These are phyloP conservation scores for Choloepus hoffmanni DNA, from an alignment of 2,113 vertebrate species.

Conservation along the genomic window DNA sequence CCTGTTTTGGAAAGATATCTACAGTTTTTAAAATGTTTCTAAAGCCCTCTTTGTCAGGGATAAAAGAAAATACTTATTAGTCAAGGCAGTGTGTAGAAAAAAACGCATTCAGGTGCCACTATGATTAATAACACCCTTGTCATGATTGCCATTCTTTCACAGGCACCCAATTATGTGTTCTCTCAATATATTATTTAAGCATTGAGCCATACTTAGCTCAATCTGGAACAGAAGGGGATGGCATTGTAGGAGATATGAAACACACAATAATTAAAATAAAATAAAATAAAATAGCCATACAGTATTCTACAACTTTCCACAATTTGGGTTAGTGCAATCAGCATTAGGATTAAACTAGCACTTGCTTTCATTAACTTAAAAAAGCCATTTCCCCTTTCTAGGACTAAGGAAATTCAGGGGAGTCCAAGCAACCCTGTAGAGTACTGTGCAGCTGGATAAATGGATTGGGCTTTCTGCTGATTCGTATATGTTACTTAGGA, in stretches of 20 bases:
- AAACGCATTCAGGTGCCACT: neutral
- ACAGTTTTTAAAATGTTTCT: conserved; percentile 44
- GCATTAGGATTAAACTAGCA: neutral
- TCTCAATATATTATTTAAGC: conserved; percentile 12
- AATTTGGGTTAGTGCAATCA: neutral
- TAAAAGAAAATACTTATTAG: conserved; percentile 20
- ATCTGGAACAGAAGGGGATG: neutral
- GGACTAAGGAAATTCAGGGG: neutral
- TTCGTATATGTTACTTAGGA: neutral
- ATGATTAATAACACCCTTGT: conserved; percentile 6
- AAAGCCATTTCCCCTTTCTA: neutral
- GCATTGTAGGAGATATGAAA: neutral
- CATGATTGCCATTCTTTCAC: neutral
- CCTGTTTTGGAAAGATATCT: conserved; percentile 14
- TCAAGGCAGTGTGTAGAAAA: neutral
- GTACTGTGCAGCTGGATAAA: neutral
- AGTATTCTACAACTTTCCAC: neutral
- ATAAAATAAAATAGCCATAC: neutral
- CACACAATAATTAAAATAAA: neutral
- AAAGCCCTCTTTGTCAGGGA: conserved; percentile 41
- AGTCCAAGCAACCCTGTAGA: neutral
- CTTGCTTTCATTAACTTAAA: neutral
- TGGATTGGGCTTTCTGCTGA: neutral
- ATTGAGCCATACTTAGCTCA: neutral
- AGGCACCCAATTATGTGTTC: conserved; percentile 8